Evolutionary conservation across 1,140 invertebrate genomes (phyloP), one percentile per base, ranked within the genome.

Genomic region (Cherax quadricarinatus): DNA sequence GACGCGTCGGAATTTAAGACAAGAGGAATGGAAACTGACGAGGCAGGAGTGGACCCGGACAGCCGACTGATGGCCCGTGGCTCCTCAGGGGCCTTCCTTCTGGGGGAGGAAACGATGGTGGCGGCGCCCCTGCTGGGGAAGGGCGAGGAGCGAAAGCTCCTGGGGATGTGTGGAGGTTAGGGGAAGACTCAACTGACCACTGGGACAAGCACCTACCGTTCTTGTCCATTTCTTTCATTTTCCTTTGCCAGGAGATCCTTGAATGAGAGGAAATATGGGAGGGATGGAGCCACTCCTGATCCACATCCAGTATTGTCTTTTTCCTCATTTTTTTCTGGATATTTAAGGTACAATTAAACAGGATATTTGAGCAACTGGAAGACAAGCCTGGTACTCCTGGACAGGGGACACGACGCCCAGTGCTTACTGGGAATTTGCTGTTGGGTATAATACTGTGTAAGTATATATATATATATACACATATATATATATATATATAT

Each of bases 1-100:
- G 83, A 85, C 83, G 60, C 41, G 41, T 85, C 62, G 83, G 83
- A 85, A 85, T 85, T 85, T 85, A 85, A 85, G 83, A 85, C 83
- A 85, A 66, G 48, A 85, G 60, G 83, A 85, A 85, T 85, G 62
- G 83, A 66, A 85, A 85, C 70, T 75, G 70, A 75, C 70, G 70
- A 75, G 70, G n/a, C 70, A 12, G 62, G 70, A 85, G 83, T 85
- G 83, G 83, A 85, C 60, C 30, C 18, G 49, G 83, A 85, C 83
- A 85, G 83, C 83, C 60, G 83, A 85, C 83, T 85, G 83, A 85
- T 85, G 83, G 83, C 83, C 60, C 30, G 57, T 85, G 48, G 30
- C 16, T 49, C 83, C 83, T 66, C 60, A 48, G 83, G 83, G 83
- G 83, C 16, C 70, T 3, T 75, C 70, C 66, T 6, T 12, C 5